phyloP scores from a whole-genome alignment of 2,113 vertebrate genomes.

The Herpetotheres cachinnans region DNA sequence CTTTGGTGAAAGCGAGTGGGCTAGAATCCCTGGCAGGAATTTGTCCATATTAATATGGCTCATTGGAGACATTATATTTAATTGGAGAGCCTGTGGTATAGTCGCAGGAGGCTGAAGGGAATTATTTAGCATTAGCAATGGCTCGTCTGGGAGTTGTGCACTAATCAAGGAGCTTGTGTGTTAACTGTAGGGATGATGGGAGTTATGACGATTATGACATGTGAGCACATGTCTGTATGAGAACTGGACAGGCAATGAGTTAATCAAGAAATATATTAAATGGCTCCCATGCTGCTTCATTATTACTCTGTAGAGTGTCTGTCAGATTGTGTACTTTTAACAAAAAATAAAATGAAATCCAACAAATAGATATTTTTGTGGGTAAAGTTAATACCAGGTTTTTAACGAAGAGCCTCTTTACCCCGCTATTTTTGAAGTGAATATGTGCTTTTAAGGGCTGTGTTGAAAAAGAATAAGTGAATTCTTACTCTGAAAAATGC shows the following conservation, averaged over 20 bases:
- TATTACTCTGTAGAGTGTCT: conserved; percentile 77
- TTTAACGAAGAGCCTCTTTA: background rate
- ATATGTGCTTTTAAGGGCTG: background rate
- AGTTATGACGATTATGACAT: conserved; percentile 96
- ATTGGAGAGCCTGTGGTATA: conserved; percentile 81
- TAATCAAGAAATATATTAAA: conserved; percentile 93
- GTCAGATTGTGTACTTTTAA: conserved; percentile 74
- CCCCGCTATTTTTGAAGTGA: background rate
- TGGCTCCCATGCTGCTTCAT: conserved; percentile 88
- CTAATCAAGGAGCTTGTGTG: conserved; percentile 91
- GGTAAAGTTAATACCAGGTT: conserved; percentile 1
- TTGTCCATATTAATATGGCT: conserved; percentile 78
- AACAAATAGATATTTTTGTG: background rate
- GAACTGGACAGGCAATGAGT: conserved; percentile 94
- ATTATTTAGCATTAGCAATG: conserved; percentile 87
- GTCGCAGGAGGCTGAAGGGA: conserved; percentile 85
- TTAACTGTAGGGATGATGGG: conserved; percentile 82
- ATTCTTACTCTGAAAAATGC: background rate
- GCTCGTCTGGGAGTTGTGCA: conserved; percentile 85
- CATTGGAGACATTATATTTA: conserved; percentile 84
- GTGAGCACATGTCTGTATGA: conserved; percentile 90
- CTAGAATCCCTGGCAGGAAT: conserved; percentile 74
- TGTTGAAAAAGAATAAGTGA: background rate
- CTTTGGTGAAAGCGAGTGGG: conserved; percentile 65
- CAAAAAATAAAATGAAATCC: background rate